Percentiles rank a stretch among this genome's conserved stretches.
Conservation (phyloP, 2,797 vertebrate genomes). For the Erpetoichthys calabaricus region DNA sequence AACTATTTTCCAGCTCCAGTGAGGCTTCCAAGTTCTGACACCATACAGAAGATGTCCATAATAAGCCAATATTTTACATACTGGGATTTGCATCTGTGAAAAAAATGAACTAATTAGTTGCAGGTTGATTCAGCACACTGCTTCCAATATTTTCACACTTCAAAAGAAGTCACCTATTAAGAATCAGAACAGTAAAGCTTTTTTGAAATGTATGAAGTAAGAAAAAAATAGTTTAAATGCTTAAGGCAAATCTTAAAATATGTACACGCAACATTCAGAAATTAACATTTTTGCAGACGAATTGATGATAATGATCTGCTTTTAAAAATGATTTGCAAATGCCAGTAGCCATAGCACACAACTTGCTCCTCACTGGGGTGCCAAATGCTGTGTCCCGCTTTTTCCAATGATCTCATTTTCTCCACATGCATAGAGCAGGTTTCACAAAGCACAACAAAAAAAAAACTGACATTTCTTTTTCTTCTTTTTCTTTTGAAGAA, state of each 20-base stretch:
- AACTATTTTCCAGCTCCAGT: slow-evolving; percentile 3
- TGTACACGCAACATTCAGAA: slow-evolving; percentile 29
- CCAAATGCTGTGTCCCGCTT: background rate
- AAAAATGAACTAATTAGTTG: slow-evolving; percentile 24
- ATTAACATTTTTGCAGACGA: slow-evolving; percentile 27
- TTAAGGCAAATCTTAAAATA: slow-evolving; percentile 26
- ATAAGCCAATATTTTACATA: too few species aligned
- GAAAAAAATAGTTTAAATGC: slow-evolving; percentile 8
- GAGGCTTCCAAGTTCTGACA: slow-evolving; percentile 10
- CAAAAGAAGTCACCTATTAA: too few species aligned
- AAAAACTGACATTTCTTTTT: background rate
- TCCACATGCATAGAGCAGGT: background rate
- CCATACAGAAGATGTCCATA: slow-evolving; percentile 2
- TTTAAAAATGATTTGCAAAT: slow-evolving; percentile 20
- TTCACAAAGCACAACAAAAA: background rate
- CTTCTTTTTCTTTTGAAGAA: too few species aligned
- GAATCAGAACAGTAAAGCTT: slow-evolving; percentile 22
- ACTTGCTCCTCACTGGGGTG: background rate
- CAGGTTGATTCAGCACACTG: slow-evolving; percentile 20
- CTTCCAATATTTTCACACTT: slow-evolving; percentile 21
- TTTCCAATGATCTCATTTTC: slow-evolving; percentile 5
- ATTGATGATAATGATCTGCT: too few species aligned
- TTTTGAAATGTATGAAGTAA: slow-evolving; percentile 22
- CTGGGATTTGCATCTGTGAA: slow-evolving; percentile 3
- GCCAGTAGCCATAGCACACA: slow-evolving; percentile 7